Base-by-base conservation (phyloP, 2,797 vertebrate genomes). In the Rhodeus uyekii region DNA sequence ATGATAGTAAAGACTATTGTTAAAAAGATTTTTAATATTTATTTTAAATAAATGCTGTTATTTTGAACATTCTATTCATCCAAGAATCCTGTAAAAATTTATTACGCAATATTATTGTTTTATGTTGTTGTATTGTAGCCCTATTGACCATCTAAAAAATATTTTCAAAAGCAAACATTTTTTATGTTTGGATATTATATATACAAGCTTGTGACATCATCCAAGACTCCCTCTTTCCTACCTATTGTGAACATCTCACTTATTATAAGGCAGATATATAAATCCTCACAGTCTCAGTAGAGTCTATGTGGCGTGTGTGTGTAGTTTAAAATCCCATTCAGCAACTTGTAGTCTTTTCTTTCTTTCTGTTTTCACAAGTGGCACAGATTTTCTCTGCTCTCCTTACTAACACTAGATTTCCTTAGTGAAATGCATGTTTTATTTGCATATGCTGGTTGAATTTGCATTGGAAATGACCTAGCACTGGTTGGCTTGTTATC, bases 401-500 rank as follows among this genome's bases (percentile, higher is more conserved):
- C 39, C 7, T 53, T 53, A 55, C 67, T 34, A 38, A 42, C 32
- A n/a, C 29, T 48, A 46, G 46, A 27, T 64, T 64, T 76, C n/a
- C 65, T 68, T 75, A 6, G 50, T 53, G 34, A 63, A 85, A 55
- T 69, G 44, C 55, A 22, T 32, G 34, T 46, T 75, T 63, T 2
- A 83, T 87, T 81, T 83, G 71, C 65, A 83, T 81, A 78, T 72
- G 60, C 74, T 39, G 38, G 55, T 53, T 69, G 38, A 32, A 80
- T 87, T 85, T 85, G 78, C 83, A 76, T 79, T 39, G 44, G 50
- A 83, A 67, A 73, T 73, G 34, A 65, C 22, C 58, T 74, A 7
- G 39, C 48, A 61, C n/a, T 68, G 71, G 46, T 83, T 69, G 78
- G 36, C 69, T 74, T 84, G 64, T 78, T 42, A 53, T 72, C 76